Conservation (phyloP, 2,888 invertebrate genomes). For the Hoplodrina blanda region DNA sequence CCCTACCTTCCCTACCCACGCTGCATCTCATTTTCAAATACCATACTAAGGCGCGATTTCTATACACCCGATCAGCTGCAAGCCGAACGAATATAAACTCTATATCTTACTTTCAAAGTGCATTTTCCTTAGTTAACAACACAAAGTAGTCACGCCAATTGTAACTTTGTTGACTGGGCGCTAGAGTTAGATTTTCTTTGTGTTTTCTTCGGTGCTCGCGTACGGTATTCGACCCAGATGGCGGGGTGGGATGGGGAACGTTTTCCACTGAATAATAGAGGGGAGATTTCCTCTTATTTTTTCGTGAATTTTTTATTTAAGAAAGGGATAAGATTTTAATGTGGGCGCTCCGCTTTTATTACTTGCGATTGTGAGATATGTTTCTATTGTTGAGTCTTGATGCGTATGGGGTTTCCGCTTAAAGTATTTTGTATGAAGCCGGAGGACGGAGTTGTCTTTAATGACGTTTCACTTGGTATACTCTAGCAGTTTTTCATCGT, state of each 20-base stretch:
- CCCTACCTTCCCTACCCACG: slow-evolving; percentile 74
- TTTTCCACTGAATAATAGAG: slow-evolving; percentile 87
- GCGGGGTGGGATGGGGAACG: slow-evolving; percentile 70
- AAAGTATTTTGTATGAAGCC: slow-evolving; percentile 87
- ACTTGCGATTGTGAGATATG: slow-evolving; percentile 87
- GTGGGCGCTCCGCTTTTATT: slow-evolving; percentile 89
- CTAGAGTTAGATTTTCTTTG: slow-evolving; percentile 86
- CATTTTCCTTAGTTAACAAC: slow-evolving; percentile 65
- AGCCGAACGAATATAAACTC: slow-evolving; percentile 76
- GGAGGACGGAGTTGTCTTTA: slow-evolving; percentile 77
- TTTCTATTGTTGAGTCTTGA: slow-evolving; percentile 85
- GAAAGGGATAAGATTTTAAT: slow-evolving; percentile 91
- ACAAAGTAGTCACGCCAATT: slow-evolving; percentile 76
- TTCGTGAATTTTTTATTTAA: slow-evolving; percentile 91
- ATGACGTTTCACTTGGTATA: slow-evolving; percentile 82
- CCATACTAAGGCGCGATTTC: slow-evolving; percentile 82
- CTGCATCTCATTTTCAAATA: slow-evolving; percentile 91
- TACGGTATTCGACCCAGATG: slow-evolving; percentile 69
- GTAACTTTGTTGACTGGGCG: slow-evolving; percentile 81
- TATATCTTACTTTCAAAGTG: slow-evolving; percentile 71
- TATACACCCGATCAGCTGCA: slow-evolving; percentile 71
- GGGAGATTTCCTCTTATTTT: slow-evolving; percentile 88
- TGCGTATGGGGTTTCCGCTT: slow-evolving; percentile 89
- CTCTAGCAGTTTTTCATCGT: slow-evolving; percentile 66
- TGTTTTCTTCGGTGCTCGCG: slow-evolving; percentile 72